Evolutionary conservation across 2,797 vertebrate species (phyloP).

Genomic region (Euthynnus affinis): DNA sequence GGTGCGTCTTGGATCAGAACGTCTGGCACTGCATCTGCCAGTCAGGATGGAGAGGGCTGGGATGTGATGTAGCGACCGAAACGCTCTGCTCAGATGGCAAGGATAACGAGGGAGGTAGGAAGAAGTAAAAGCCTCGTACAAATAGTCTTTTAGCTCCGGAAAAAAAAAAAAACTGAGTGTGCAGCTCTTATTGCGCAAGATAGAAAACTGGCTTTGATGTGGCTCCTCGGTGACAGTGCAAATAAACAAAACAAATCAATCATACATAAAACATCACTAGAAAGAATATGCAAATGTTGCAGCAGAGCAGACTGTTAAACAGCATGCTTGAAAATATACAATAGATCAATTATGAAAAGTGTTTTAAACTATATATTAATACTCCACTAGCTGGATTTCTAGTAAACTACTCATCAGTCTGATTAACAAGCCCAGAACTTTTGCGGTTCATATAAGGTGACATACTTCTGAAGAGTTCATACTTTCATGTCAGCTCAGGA

Average conservation of each 20-base stretch:
- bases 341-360: slow-evolving; percentile 58
- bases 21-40: slow-evolving; percentile 99
- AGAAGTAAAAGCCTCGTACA: slow-evolving; percentile 47
- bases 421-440: slow-evolving; percentile 36
- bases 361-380: slow-evolving; percentile 35
- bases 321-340: slow-evolving; percentile 66
- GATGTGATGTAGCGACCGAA: slow-evolving; percentile 98
- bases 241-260: slow-evolving; percentile 80
- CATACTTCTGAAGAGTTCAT: slow-evolving; percentile 42
- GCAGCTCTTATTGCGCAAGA: slow-evolving; percentile 25
- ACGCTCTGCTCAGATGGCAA: slow-evolving; percentile 97
- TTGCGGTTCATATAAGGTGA: slow-evolving; percentile 37
- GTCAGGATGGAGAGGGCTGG: slow-evolving; percentile 96
- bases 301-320: slow-evolving; percentile 68
- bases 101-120: slow-evolving; percentile 98
- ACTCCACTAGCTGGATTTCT: slow-evolving; percentile 9
- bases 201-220: slow-evolving; percentile 68
- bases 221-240: slow-evolving; percentile 69
- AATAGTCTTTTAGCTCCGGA: slow-evolving; percentile 59
- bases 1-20: slow-evolving; percentile 97
- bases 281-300: slow-evolving; percentile 68
- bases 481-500: slow-evolving; percentile 20
- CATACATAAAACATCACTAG: slow-evolving; percentile 75
- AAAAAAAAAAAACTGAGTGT: slow-evolving; percentile 13
- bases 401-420: slow-evolving; percentile 20